Conservation (phyloP, 2,113 vertebrate genomes). For the Neofelis nebulosa region DNA sequence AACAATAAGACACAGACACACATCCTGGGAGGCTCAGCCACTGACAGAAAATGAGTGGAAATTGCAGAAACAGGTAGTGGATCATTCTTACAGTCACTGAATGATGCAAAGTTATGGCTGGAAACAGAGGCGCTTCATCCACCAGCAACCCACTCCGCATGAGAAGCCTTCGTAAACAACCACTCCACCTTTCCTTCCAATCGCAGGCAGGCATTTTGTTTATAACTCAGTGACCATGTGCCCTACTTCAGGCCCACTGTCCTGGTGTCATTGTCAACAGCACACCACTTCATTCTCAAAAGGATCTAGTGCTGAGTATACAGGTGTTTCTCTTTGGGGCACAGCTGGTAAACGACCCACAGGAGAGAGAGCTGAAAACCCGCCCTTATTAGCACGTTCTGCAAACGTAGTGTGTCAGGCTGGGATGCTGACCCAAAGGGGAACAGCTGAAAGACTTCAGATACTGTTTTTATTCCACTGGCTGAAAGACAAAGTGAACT, state of each 20-base stretch:
- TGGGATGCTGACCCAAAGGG: not conserved
- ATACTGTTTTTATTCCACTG: not conserved
- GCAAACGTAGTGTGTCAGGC: not conserved
- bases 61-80: not conserved
- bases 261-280: not conserved
- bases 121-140: not conserved
- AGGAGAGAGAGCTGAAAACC: not conserved
- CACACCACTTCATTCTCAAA: not conserved
- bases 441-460: not conserved
- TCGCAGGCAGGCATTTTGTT: not conserved
- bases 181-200: not conserved
- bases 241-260: not conserved
- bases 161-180: not conserved
- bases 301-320: not conserved
- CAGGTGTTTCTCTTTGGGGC: not conserved
- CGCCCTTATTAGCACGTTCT: rapidly evolving
- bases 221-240: not conserved
- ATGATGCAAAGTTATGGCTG: not conserved
- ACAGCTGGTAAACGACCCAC: not conserved
- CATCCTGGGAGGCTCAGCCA: not conserved
- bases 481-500: not conserved
- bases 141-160: not conserved
- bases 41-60: not conserved
- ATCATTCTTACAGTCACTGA: not conserved
- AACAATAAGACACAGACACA: not conserved